Evolutionary conservation across 2,113 vertebrate genomes (phyloP).

Genomic region (Dromaius novaehollandiae): DNA sequence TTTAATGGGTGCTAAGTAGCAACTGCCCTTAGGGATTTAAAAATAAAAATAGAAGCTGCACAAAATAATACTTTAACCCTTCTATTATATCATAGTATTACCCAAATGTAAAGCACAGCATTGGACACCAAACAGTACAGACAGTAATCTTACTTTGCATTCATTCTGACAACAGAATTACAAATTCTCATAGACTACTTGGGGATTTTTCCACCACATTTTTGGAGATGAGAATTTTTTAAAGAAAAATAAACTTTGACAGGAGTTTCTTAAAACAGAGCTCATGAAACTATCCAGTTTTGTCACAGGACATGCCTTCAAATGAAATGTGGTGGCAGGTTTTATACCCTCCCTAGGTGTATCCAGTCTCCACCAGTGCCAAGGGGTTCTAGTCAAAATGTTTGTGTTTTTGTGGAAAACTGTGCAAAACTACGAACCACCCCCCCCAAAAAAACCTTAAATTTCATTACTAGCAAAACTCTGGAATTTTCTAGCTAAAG

Average conservation of each 20-base stretch:
- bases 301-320: not conserved
- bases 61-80: slow-evolving; percentile 46
- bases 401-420: not conserved
- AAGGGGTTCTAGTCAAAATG: not conserved
- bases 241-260: not conserved
- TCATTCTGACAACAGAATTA: not conserved
- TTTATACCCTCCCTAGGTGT: not conserved
- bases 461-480: not conserved
- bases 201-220: not conserved
- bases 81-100: not conserved
- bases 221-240: not conserved
- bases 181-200: not conserved
- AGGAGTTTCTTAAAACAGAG: not conserved
- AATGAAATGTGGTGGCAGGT: not conserved
- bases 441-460: not conserved
- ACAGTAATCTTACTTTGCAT: not conserved
- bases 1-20: slow-evolving; percentile 62
- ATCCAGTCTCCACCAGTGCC: not conserved
- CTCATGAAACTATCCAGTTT: not conserved
- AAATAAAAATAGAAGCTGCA: slow-evolving; percentile 58
- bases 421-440: not conserved
- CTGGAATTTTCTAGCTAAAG: not conserved
- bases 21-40: slow-evolving; percentile 40
- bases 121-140: not conserved
- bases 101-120: accelerated